These are phyloP conservation scores for Gnathonemus echidnorhynchus DNA, from an alignment of 2,113 vertebrate genomes.

Conservation along the genomic window DNA sequence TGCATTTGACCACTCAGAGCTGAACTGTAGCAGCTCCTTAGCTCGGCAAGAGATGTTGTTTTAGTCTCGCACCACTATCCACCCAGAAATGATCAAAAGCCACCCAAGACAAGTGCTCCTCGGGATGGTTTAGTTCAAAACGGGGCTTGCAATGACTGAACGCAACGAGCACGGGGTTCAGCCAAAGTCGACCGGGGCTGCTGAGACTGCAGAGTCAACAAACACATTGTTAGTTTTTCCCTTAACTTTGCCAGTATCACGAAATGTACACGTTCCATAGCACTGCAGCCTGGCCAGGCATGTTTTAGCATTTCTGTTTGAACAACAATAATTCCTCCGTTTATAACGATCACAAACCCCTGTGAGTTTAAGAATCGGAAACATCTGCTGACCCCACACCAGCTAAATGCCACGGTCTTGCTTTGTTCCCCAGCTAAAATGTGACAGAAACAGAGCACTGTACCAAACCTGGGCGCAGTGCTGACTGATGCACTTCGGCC, in stretches of 20 bases:
- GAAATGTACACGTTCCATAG: neutral
- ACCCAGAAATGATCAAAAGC: constrained; percentile 44
- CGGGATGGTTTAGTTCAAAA: constrained; percentile 29
- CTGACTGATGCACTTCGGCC: neutral
- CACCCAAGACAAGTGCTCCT: constrained; percentile 46
- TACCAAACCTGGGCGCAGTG: neutral
- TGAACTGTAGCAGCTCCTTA: constrained; percentile 19
- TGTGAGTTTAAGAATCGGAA: neutral
- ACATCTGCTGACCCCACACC: neutral
- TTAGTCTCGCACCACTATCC: constrained; percentile 50
- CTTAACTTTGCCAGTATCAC: neutral
- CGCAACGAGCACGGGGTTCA: constrained; percentile 45
- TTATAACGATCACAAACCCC: neutral
- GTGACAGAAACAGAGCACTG: neutral
- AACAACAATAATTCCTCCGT: neutral
- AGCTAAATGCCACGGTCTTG: neutral
- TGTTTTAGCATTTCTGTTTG: neutral
- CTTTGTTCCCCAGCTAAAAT: neutral
- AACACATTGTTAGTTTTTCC: neutral
- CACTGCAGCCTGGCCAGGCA: neutral
- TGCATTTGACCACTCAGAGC: neutral
- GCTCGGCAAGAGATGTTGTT: constrained; percentile 42
- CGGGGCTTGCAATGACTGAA: constrained; percentile 40
- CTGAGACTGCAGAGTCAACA: constrained; percentile 1
- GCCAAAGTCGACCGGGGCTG: constrained; percentile 40